Conservation (phyloP, 2,797 vertebrate species). For the Eulemur coronatus region DNA sequence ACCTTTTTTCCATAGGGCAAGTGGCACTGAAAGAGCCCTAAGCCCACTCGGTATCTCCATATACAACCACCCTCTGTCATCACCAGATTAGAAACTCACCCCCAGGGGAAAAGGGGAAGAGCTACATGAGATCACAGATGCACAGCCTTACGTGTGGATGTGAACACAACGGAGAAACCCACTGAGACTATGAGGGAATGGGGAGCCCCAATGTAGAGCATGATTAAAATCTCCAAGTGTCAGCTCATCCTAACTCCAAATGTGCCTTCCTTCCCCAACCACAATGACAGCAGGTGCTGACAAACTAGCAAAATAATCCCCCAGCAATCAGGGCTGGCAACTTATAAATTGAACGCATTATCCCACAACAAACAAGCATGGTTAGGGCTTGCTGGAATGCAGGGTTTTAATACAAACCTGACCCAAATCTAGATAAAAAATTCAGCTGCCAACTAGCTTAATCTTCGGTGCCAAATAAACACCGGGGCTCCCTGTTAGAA, state of each 20-base stretch:
- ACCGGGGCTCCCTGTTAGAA: neutral
- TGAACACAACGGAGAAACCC: neutral
- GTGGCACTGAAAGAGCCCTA: neutral
- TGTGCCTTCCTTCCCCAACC: neutral
- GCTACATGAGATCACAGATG: neutral
- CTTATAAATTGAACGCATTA: neutral
- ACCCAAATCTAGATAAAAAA: slow-evolving; percentile 31
- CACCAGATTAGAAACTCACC: neutral
- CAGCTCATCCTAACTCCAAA: neutral
- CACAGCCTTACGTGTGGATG: rapidly evolving
- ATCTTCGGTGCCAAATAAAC: neutral
- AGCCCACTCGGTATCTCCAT: neutral
- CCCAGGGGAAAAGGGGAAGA: neutral
- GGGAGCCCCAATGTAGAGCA: neutral
- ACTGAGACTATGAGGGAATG: neutral
- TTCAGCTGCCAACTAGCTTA: neutral
- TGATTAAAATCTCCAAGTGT: neutral
- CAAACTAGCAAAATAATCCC: neutral
- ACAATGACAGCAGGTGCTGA: neutral
- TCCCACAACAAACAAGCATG: neutral
- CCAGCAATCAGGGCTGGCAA: neutral
- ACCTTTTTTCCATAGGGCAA: neutral
- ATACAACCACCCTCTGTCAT: neutral
- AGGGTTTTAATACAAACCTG: neutral
- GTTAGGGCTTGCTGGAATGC: neutral